Base-by-base conservation (phyloP, 2,113 vertebrate species). In the Tretioscincus oriximinensis region DNA sequence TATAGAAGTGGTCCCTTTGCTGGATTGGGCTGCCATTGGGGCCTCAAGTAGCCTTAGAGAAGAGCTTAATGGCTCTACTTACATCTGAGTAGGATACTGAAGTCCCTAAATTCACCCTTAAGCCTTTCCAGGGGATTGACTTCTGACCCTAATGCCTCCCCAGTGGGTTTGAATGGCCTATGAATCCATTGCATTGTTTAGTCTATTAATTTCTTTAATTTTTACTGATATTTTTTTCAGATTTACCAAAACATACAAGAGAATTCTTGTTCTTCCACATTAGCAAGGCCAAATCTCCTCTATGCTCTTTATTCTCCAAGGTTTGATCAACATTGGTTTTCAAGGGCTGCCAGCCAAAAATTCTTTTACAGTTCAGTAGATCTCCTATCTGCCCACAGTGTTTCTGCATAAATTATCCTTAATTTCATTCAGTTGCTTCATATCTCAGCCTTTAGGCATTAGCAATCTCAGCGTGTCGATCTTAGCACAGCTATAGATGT, bases 391-490 rank as follows among this genome's bases (percentile, higher is more conserved):
- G 72, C 66, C 74, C 35, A 74, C 79, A 80, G n/a, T 5, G 20
- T 78, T 81, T 85, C 74, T 77, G 9, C 75, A 65, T 76, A 71
- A 69, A 81, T 90, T 84, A 47, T 73, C 9, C 41, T 82, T 82
- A 80, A 4, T 80, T 71, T 64, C 0, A 47, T 77, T 80, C 77
- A 12, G 79, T 35, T 83, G 72, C 7, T 65, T 64, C 8, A 72
- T 87, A 83, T 76, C 86, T 84, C 61, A 80, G 80, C 65, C 58
- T 80, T 88, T n/a, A 84, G 7, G 12, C 31, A 73, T 87, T 83
- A 88, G 61, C 47, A 78, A 54, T 18, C 75, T 66, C 47, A 51
- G 81, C 41, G 64, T 73, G 58, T 77, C 47, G 68, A 31, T 60
- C 61, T 73, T 77, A 58, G 47, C 18, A 67, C 68, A 4, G 74